Evolutionary conservation across 2,797 vertebrate genomes (phyloP).

Genomic region (Miopithecus talapoin): DNA sequence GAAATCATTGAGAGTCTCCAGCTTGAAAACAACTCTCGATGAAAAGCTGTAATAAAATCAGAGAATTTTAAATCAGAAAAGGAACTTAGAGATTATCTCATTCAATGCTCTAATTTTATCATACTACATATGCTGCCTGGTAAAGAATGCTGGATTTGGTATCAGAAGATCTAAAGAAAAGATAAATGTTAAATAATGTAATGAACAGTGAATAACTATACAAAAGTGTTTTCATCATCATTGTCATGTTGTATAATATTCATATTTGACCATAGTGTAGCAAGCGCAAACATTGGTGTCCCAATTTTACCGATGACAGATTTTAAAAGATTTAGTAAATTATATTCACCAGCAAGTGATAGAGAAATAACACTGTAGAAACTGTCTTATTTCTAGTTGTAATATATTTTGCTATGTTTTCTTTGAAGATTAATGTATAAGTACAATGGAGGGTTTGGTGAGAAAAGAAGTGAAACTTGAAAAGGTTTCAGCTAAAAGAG

Average conservation of each 20-base stretch:
- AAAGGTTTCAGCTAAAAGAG: slow-evolving; percentile 23
- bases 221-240: not conserved
- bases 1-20: not conserved
- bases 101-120: not conserved
- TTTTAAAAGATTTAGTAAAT: not conserved
- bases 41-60: not conserved
- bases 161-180: slow-evolving; percentile 9
- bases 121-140: not conserved
- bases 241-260: not conserved
- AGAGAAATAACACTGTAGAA: slow-evolving; percentile 3
- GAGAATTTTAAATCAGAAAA: not conserved
- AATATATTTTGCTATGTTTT: slow-evolving; percentile 13
- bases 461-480: not conserved
- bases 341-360: not conserved
- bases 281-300: not conserved
- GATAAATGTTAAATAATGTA: slow-evolving; percentile 16
- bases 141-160: not conserved
- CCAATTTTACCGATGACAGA: not conserved
- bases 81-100: not conserved
- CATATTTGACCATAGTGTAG: not conserved
- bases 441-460: not conserved
- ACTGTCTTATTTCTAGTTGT: not conserved
- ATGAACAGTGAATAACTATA: not conserved
- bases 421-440: not conserved
- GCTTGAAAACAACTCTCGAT: not conserved